Evolutionary conservation across 1,140 invertebrate genomes (phyloP).

Genomic region (Diachasma alloeum): DNA sequence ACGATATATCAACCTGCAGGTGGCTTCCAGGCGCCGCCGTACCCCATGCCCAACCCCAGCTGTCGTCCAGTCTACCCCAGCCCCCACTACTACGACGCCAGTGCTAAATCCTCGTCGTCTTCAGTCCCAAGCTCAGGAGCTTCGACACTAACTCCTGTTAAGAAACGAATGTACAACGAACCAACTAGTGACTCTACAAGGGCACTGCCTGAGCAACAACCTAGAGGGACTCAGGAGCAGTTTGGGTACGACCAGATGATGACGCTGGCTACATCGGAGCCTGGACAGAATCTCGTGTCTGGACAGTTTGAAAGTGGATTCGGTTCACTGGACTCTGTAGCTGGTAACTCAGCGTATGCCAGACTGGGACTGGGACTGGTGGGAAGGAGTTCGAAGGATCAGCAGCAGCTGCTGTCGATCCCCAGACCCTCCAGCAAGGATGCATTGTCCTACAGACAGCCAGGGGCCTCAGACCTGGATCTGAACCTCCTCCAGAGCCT

Average conservation of each 20-base stretch:
- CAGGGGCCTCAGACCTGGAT: conserved; percentile 51
- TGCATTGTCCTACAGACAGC: conserved; percentile 47
- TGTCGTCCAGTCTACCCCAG: conserved; percentile 54
- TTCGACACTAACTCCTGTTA: conserved; percentile 45
- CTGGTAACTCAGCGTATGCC: conserved; percentile 52
- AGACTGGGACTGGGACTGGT: conserved; percentile 55
- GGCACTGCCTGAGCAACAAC: conserved; percentile 35
- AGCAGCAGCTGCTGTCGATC: conserved; percentile 54
- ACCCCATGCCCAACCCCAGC: conserved; percentile 50
- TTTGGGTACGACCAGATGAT: conserved; percentile 58
- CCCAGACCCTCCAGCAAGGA: conserved; percentile 53
- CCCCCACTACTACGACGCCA: conserved; percentile 56
- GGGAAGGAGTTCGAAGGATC: conserved; percentile 47
- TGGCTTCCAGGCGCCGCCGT: conserved; percentile 55
- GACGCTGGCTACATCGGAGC: conserved; percentile 45
- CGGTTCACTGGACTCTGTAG: conserved; percentile 48
- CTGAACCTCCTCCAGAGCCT: conserved; percentile 56
- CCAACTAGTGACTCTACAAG: conserved; percentile 36
- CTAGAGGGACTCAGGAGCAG: conserved; percentile 44
- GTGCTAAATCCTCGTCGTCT: conserved; percentile 36
- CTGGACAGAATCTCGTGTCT: conserved; percentile 40
- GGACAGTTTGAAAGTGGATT: conserved; percentile 54
- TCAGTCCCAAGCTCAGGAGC: conserved; percentile 36
- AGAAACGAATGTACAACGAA: conserved; percentile 59
- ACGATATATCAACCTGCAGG: conserved; percentile 48